phyloP scores from a whole-genome alignment of 2,888 invertebrate genomes.

The Rhimphoctona megacephalus region DNA sequence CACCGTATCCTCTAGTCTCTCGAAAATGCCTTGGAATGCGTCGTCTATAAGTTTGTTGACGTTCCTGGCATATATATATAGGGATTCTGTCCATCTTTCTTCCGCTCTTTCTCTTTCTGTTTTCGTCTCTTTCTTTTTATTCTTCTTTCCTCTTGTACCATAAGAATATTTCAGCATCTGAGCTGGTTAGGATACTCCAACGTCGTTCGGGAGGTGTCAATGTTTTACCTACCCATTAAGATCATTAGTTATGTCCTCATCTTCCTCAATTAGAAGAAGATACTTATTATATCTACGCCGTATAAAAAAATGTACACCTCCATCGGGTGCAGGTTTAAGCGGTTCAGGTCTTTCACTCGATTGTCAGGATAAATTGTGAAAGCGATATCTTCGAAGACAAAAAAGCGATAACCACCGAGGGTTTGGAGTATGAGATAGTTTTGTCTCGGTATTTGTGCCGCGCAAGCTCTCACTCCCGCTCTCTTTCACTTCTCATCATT shows the following conservation, averaged over 20 bases:
- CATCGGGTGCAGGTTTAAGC: not conserved
- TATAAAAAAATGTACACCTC: constrained; percentile 5
- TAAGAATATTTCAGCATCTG: constrained; percentile 32
- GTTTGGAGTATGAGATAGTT: constrained; percentile 27
- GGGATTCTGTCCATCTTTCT: constrained; percentile 9
- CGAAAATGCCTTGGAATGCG: constrained; percentile 12
- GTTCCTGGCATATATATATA: constrained; percentile 32
- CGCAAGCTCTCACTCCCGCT: constrained; percentile 20
- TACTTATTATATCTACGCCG: not conserved
- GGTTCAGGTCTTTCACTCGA: not conserved
- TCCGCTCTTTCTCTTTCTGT: not conserved
- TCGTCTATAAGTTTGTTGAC: constrained; percentile 47
- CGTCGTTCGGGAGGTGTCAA: constrained; percentile 78
- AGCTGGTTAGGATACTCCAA: constrained; percentile 30
- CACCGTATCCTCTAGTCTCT: constrained; percentile 41
- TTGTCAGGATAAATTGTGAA: constrained; percentile 32
- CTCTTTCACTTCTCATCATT: constrained; percentile 16
- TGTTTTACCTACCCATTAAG: constrained; percentile 83
- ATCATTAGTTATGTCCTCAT: constrained; percentile 60
- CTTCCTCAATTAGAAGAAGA: constrained; percentile 6
- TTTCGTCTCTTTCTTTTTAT: not conserved
- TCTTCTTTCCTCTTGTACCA: constrained; percentile 23
- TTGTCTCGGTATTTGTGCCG: constrained; percentile 38
- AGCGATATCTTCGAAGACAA: constrained; percentile 49
- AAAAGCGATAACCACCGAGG: constrained; percentile 49